phyloP scores from a whole-genome alignment of 1,140 invertebrate species.

The Drosophila pachea region DNA sequence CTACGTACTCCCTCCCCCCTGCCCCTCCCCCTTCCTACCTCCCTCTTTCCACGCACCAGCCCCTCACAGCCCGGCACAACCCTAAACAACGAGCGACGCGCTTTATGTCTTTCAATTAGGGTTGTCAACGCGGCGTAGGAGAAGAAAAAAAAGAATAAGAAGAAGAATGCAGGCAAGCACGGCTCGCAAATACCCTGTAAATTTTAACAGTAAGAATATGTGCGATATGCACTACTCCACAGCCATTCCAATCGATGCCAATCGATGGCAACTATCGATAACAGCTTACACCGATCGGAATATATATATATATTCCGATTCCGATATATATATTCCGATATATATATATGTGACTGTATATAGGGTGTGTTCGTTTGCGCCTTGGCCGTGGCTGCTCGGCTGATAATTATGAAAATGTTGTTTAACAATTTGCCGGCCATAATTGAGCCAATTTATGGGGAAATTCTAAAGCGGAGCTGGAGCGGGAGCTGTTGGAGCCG shows the following conservation, averaged over 20 bases:
- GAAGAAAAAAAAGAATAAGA: neutral
- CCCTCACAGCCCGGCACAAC: too few relatives aligned
- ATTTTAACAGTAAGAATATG: neutral
- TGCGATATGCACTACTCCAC: neutral
- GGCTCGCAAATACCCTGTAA: neutral
- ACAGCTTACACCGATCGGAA: neutral
- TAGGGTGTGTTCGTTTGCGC: neutral
- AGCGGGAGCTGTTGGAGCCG: too few relatives aligned
- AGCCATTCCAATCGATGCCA: neutral
- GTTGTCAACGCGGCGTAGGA: constrained; percentile 21
- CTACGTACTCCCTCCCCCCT: neutral
- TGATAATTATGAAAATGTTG: constrained; percentile 52
- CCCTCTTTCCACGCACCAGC: too few relatives aligned
- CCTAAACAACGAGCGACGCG: constrained; percentile 51
- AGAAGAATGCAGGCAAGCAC: neutral
- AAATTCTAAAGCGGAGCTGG: constrained; percentile 14
- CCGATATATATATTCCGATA: too few relatives aligned
- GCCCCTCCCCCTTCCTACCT: too few relatives aligned
- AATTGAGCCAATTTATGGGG: constrained; percentile 42
- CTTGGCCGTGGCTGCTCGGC: constrained; percentile 16
- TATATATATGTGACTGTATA: too few relatives aligned
- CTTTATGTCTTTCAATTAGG: constrained; percentile 64
- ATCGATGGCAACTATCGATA: neutral
- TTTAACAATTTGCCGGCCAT: constrained; percentile 45
- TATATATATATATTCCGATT: too few relatives aligned